Percentiles rank a stretch among this genome's conserved stretches.
Evolutionary conservation across 2,888 invertebrate species (phyloP).

Genomic region (Polydrusus pterygomalis): DNA sequence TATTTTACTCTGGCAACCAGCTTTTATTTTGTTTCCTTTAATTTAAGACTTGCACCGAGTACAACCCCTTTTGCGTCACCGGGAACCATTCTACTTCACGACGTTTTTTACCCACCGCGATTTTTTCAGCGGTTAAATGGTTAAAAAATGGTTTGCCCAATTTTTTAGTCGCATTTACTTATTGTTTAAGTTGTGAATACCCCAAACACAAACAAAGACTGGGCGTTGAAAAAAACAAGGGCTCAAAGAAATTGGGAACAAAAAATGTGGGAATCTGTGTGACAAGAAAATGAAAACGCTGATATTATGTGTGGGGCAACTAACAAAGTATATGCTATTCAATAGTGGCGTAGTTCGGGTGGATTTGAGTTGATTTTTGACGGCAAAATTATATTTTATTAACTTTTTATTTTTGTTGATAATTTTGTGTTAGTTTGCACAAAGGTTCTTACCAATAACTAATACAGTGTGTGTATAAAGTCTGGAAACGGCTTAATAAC

Average conservation of each 20-base stretch:
- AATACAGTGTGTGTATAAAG: too few species aligned
- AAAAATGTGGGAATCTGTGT: constrained; percentile 4
- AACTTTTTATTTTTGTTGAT: too few species aligned
- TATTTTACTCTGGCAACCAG: background rate
- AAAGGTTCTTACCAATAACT: too few species aligned
- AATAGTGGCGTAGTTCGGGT: too few species aligned
- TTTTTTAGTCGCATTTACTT: background rate
- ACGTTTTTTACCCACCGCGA: background rate
- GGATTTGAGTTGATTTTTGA: too few species aligned
- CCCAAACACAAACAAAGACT: background rate
- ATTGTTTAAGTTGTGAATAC: constrained; percentile 1
- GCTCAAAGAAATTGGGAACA: background rate
- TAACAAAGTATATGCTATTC: too few species aligned
- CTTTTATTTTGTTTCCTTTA: constrained; percentile 8
- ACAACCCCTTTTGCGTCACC: background rate
- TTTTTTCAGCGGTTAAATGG: background rate
- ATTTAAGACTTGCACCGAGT: background rate
- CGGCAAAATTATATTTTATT: too few species aligned
- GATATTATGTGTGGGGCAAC: too few species aligned
- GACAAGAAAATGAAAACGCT: too few species aligned
- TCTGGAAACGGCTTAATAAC: too few species aligned
- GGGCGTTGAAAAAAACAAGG: constrained; percentile 6
- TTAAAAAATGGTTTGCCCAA: background rate
- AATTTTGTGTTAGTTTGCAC: too few species aligned
- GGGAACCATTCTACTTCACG: background rate